Evolutionary conservation across 1,140 invertebrate species (phyloP).

Genomic region (Caenorhabditis briggsae): DNA sequence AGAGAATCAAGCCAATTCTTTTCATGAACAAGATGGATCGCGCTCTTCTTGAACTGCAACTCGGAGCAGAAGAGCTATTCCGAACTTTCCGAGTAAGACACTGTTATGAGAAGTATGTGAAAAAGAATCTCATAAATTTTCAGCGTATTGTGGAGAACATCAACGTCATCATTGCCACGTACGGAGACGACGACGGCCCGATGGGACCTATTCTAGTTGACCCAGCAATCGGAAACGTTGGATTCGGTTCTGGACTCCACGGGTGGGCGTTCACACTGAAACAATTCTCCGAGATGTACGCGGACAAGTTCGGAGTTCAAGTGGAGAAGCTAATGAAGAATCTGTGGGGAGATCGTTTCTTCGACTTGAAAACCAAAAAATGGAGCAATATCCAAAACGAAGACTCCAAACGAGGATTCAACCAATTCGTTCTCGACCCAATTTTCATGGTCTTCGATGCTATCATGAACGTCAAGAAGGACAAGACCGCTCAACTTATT

Average conservation of each 20-base stretch:
- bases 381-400: constrained; percentile 91
- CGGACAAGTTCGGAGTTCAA: constrained; percentile 97
- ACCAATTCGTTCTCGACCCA: constrained; percentile 96
- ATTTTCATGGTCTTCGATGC: constrained; percentile 93
- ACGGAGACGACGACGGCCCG: constrained; percentile 93
- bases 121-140: constrained; percentile 82
- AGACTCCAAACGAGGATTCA: constrained; percentile 93
- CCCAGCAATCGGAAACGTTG: constrained; percentile 96
- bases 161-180: constrained; percentile 99
- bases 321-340: constrained; percentile 92
- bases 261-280: constrained; percentile 99
- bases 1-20: constrained; percentile 97
- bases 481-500: constrained; percentile 88
- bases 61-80: constrained; percentile 96
- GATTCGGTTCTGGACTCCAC: constrained; percentile 97
- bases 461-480: constrained; percentile 98
- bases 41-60: constrained; percentile 90
- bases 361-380: constrained; percentile 95
- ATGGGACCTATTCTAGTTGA: constrained; percentile 98
- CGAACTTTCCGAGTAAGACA: constrained; percentile 95
- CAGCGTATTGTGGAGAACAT: constrained; percentile 99
- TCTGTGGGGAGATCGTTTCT: constrained; percentile 96
- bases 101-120: constrained; percentile 79
- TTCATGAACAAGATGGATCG: constrained; percentile 99
- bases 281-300: constrained; percentile 98